Evolutionary conservation across 2,113 vertebrate species (phyloP).

Genomic region (Rhynchomys soricoides): DNA sequence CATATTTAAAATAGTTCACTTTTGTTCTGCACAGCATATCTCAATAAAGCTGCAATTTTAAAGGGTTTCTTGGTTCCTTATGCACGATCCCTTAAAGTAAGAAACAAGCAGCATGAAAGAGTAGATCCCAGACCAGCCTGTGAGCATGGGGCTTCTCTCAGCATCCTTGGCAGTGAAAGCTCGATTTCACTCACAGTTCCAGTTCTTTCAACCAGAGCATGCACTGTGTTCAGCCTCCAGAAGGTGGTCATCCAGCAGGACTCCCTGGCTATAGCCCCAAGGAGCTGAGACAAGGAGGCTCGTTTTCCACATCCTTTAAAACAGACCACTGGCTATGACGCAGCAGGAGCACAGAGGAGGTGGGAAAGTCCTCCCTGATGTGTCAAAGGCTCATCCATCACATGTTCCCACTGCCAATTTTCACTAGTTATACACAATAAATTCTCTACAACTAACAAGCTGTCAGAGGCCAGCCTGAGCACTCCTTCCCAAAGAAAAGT

Average conservation of each 20-base stretch:
- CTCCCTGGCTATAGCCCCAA: accelerated
- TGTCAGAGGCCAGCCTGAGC: neutral
- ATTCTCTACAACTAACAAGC: neutral
- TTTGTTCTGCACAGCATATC: neutral
- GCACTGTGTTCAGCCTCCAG: neutral
- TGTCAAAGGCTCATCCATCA: neutral
- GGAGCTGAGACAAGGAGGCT: neutral
- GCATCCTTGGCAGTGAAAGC: neutral
- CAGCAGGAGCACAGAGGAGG: neutral
- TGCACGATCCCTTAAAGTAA: neutral
- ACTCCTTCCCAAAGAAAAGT: neutral
- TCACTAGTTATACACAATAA: neutral
- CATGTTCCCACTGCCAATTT: neutral
- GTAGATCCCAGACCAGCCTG: neutral
- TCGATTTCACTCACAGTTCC: neutral
- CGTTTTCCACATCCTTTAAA: neutral
- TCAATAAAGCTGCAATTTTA: neutral
- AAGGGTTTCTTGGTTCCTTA: neutral
- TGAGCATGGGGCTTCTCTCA: neutral
- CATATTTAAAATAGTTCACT: neutral
- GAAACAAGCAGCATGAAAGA: neutral
- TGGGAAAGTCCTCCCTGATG: neutral
- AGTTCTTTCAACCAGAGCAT: neutral
- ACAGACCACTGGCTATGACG: neutral
- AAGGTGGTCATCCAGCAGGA: neutral